A percentile compares a stretch with the other conserved stretches of the same genome.
phyloP scores from a whole-genome alignment of 2,888 invertebrate species.

The Diachrysia chrysitis region DNA sequence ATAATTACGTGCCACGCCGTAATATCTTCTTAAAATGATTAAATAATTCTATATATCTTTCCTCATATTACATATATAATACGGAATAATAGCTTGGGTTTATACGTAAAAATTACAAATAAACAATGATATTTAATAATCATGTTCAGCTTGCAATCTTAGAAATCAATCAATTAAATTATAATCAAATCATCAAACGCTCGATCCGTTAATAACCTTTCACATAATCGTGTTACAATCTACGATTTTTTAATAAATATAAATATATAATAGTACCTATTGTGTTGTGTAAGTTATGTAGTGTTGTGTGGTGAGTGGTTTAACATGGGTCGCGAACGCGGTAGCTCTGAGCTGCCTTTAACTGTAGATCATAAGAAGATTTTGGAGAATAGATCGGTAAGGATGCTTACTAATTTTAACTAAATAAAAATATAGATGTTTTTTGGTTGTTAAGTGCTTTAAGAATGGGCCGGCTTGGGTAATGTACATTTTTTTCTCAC shows the following conservation, averaged over 20 bases:
- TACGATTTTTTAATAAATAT: neutral
- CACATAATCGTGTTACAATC: neutral
- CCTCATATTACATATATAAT: neutral
- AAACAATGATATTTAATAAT: neutral
- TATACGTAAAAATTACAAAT: neutral
- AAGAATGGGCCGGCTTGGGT: too few relatives aligned
- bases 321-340: neutral
- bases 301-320: neutral
- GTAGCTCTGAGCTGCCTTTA: neutral
- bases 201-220: constrained; percentile 1
- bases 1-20: neutral
- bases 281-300: neutral
- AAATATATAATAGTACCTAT: too few relatives aligned
- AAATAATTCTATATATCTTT: neutral
- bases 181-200: neutral
- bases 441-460: too few relatives aligned
- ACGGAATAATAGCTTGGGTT: neutral
- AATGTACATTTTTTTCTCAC: too few relatives aligned
- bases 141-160: neutral
- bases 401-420: neutral
- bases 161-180: neutral
- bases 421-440: too few relatives aligned
- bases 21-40: constrained; percentile 4
- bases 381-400: neutral
- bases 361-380: neutral